Percentiles rank a stretch among this genome's conserved stretches.
phyloP scores from a whole-genome alignment of 2,797 vertebrate species.

The Onychomys torridus region DNA sequence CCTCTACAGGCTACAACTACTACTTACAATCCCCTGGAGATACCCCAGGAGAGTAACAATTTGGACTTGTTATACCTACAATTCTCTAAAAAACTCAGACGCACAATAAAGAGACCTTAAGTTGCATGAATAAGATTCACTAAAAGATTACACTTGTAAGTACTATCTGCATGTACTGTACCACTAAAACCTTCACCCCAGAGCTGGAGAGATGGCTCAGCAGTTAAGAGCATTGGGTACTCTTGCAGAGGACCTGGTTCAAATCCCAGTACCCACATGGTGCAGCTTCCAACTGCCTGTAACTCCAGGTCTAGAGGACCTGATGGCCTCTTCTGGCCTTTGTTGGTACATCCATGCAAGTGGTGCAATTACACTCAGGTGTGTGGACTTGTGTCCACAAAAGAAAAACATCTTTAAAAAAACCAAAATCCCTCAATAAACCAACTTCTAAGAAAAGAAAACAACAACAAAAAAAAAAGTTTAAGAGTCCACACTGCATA shows the following conservation, averaged over 20 bases:
- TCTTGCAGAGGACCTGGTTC: not conserved
- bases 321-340: not conserved
- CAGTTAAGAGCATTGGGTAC: not conserved
- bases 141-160: conserved; percentile 34
- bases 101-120: not conserved
- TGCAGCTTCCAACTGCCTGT: not conserved
- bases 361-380: not conserved
- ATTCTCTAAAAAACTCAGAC: not conserved
- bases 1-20: not conserved
- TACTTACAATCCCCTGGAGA: not conserved
- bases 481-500: not conserved
- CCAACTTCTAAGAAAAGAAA: conserved; percentile 45
- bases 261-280: not conserved
- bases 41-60: not conserved
- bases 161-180: not conserved
- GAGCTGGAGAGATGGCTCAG: not conserved
- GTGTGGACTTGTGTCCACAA: not conserved
- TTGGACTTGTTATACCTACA: not conserved
- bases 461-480: not conserved
- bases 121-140: not conserved
- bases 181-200: not conserved
- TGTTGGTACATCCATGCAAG: not conserved
- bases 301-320: not conserved
- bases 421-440: not conserved
- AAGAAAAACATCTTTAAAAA: not conserved